Evolutionary conservation across 1,140 invertebrate species (phyloP).

Genomic region (Pseudomyrmex flavicornis): DNA sequence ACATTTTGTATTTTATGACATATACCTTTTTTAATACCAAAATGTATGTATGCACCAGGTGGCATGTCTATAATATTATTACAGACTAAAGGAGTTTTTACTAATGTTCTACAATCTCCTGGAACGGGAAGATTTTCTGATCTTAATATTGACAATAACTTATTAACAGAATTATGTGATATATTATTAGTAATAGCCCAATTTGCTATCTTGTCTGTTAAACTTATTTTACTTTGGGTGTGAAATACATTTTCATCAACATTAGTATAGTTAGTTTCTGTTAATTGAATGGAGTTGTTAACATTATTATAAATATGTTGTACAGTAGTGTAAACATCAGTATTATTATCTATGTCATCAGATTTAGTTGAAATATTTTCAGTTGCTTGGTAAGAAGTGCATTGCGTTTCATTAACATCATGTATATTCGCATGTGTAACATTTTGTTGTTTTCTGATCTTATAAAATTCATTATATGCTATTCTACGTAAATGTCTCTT

Average conservation of each 20-base stretch:
- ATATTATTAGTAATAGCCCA: slow-evolving; percentile 17
- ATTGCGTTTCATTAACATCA: neutral
- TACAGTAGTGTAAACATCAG: neutral
- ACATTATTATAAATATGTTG: no score
- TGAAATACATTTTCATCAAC: neutral
- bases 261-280: neutral
- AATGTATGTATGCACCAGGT: slow-evolving; percentile 16
- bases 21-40: slow-evolving; percentile 11
- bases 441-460: slow-evolving; percentile 6
- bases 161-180: slow-evolving; percentile 4
- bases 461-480: neutral
- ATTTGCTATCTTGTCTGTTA: neutral
- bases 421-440: no score
- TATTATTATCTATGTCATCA: neutral
- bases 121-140: slow-evolving; percentile 17
- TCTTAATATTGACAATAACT: slow-evolving; percentile 9
- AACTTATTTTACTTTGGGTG: neutral
- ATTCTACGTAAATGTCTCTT: slow-evolving; percentile 18
- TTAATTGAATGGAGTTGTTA: neutral
- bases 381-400: neutral
- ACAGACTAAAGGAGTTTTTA: neutral
- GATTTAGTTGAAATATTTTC: neutral
- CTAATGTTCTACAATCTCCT: slow-evolving; percentile 16
- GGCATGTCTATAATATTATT: slow-evolving; percentile 12
- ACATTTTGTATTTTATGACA: neutral